These are phyloP conservation scores for Platynereis dumerilii DNA, from an alignment of 2,888 invertebrate species.

Conservation along the genomic window DNA sequence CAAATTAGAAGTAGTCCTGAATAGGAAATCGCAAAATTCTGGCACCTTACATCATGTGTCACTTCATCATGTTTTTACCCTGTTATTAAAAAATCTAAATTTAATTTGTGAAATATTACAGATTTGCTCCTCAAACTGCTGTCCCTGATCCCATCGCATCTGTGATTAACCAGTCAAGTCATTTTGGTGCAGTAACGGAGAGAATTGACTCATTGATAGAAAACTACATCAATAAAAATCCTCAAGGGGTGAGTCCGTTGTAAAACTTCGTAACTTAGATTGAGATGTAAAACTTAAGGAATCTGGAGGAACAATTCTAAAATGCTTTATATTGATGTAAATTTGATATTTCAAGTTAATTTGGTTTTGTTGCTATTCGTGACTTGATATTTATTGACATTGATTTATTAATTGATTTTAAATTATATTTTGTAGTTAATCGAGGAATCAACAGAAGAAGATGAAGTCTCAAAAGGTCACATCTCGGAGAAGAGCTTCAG, in stretches of 20 bases:
- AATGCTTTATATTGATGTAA: too few relatives aligned
- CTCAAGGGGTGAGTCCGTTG: too few relatives aligned
- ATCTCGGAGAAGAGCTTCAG: slow-evolving; percentile 64
- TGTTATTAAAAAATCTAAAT: too few relatives aligned
- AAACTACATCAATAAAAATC: slow-evolving; percentile 1
- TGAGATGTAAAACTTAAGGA: too few relatives aligned
- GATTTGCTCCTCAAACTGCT: neutral
- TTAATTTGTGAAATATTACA: too few relatives aligned
- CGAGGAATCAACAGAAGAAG: neutral
- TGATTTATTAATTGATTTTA: neutral
- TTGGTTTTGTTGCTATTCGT: neutral
- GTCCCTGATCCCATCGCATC: too few relatives aligned
- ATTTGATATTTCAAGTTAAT: neutral
- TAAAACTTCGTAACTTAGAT: too few relatives aligned
- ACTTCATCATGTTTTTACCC: too few relatives aligned
- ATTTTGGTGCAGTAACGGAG: slow-evolving; percentile 3
- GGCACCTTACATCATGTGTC: too few relatives aligned
- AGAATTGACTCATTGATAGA: neutral
- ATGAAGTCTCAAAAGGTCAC: neutral
- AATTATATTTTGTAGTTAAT: slow-evolving; percentile 1
- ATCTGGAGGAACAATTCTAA: too few relatives aligned
- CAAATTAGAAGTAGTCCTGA: too few relatives aligned
- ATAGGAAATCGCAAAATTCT: too few relatives aligned
- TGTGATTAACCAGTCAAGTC: neutral
- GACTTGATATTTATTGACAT: neutral